Evolutionary conservation across 2,113 vertebrate genomes (phyloP).

Genomic region (Brienomyrus longianalis): DNA sequence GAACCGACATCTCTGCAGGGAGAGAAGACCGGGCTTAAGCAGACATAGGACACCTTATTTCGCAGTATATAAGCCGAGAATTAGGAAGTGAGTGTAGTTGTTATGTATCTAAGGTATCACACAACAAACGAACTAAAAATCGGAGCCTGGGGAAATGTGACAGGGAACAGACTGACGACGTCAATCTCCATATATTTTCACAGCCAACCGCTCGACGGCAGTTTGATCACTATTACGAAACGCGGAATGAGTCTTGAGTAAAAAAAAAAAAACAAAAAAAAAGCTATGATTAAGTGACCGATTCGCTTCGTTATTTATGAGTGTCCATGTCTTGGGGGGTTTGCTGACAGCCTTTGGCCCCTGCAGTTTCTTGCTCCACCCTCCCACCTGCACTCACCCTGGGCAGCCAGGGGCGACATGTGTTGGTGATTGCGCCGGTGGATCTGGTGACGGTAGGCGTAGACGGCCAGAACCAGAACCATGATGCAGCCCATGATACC

Average conservation of each 20-base stretch:
- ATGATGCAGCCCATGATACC: conserved; percentile 98
- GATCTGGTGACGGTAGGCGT: conserved; percentile 94
- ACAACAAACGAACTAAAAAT: background rate
- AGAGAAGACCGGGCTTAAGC: background rate
- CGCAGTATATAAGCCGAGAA: background rate
- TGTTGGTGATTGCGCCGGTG: conserved; percentile 94
- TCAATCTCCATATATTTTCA: background rate
- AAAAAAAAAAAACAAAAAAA: background rate
- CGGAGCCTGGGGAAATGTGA: background rate
- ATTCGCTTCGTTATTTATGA: background rate
- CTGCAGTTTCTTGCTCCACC: no score
- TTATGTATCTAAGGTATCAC: background rate
- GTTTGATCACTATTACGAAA: background rate
- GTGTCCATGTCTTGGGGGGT: background rate
- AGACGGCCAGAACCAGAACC: conserved; percentile 92
- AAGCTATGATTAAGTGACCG: background rate
- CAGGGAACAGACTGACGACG: background rate
- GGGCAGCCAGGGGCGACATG: conserved; percentile 95
- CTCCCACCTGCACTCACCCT: conserved; percentile 64
- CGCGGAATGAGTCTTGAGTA: background rate
- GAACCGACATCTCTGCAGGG: conserved; percentile 89
- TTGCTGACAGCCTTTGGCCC: background rate
- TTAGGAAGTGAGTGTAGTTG: background rate
- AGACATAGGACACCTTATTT: background rate
- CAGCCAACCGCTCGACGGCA: background rate